Evolutionary conservation across 2,113 vertebrate genomes (phyloP), one percentile per base, ranked within the genome.

Genomic region (Apodemus speciosus): DNA sequence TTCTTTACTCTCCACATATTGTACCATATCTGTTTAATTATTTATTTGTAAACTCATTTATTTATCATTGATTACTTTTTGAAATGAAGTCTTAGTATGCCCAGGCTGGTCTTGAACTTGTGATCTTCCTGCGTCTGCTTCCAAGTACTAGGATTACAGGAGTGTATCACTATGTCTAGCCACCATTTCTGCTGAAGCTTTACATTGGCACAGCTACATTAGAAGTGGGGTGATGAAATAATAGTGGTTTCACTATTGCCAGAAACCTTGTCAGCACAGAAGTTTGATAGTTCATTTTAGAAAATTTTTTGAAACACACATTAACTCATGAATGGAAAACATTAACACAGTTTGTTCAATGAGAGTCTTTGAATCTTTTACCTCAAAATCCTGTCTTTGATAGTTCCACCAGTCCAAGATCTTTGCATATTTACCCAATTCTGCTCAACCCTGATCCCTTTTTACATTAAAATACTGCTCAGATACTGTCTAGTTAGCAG

Each of bases 251-350:
- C 30, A 69, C 30, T 75, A 20, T 85, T 76, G 32, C 53, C 51
- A 68, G n/a, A 88, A 35, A 40, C 30, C 13, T 62, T 53, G 21
- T 66, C 40, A 71, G 84, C 43, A 60, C 20, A 93, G 79, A 71
- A 32, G 51, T 58, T 80, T 85, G 18, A 89, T 21, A 43, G 69
- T 53, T 53, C 62, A 89, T 72, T 83, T 77, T 9, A 89, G 35
- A 77, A 77, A 86, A 89, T 71, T 66, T 95, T 69, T 46, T 77
- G 53, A 91, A 93, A 91, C 15, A 89, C 0, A 16, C 46, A 81
- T 75, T 62, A 89, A 83, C 60, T 89, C 38, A 46, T 46, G 43
- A 75, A 16, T 11, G n/a, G 15, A 80, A 80, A 68, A 35, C 58
- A 79, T 83, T 20, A 87, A 56, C 35, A 64, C 11, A 86, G 68